Base-by-base conservation (phyloP, 2,113 vertebrate species). In the Ailuropoda melanoleuca region DNA sequence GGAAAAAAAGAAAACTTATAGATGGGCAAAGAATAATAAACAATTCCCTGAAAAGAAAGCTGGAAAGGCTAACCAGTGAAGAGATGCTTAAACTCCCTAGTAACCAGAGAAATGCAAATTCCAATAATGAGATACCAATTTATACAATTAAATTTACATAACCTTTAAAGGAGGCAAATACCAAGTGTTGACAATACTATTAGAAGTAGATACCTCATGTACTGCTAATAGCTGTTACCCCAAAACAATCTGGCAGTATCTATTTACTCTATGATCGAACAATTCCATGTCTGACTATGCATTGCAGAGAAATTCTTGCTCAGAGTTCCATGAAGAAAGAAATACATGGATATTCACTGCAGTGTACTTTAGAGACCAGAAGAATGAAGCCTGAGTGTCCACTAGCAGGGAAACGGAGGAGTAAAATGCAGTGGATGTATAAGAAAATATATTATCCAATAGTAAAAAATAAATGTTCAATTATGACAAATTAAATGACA, bases 401-500 rank as follows among this genome's bases (percentile, higher is more conserved):
- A 60, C 31, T 17, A 58, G 60, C 37, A 91, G 77, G 14, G 10
- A 88, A 62, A 56, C 21, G 6, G 10, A 74, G 23, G 11, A 66
- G 13, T 72, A 78, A 85, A 90, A 46, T 78, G 31, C 17, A 12
- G 6, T 72, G 31, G 29, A 55, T 58, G 39, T 23, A 46, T n/a
- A 81, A n/a, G 56, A 81, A 50, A 85, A 75, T 90, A 90, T 70
- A 78, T 14, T 43, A 68, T 26, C 39, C n/a, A 80, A 37, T 19
- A 86, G 43, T 60, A 86, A 91, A n/a, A 86, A 91, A 31, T 87
- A 96, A 29, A 74, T 66, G 7, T 39, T 94, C 92, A 87, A 50
- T 37, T 53, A 91, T 43, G 70, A 91, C 58, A 74, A 81, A 85
- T 39, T 46, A 74, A 15, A 74, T 50, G 19, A 78, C 13, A 39